Evolutionary conservation across 2,113 vertebrate species (phyloP).

Genomic region (Micronisus gabar): DNA sequence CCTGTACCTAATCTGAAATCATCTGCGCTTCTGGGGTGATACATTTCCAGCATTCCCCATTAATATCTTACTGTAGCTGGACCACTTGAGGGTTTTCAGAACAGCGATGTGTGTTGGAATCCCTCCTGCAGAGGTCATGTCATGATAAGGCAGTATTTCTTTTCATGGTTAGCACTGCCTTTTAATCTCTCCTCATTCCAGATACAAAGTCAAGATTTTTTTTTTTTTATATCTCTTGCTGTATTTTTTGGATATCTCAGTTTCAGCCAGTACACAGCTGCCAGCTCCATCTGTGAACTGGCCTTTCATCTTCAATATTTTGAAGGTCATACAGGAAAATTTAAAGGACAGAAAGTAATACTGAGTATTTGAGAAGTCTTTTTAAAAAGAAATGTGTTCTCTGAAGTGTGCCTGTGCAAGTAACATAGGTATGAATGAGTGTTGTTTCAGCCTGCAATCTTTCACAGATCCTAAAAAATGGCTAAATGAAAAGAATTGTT

Average conservation of each 20-base stretch:
- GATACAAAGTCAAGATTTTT: neutral
- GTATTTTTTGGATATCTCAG: neutral
- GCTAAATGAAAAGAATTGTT: neutral
- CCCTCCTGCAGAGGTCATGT: neutral
- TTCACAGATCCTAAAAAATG: neutral
- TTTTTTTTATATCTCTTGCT: neutral
- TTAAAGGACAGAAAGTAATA: neutral
- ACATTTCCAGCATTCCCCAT: neutral
- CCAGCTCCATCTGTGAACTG: neutral
- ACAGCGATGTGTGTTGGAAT: neutral
- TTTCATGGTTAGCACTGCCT: neutral
- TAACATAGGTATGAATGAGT: rapidly evolving
- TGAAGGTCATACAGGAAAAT: neutral
- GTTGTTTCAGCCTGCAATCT: neutral
- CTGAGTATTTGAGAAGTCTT: neutral
- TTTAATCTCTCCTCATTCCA: neutral
- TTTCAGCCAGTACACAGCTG: neutral
- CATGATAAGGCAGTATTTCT: neutral
- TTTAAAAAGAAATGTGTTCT: neutral
- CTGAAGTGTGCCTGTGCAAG: neutral
- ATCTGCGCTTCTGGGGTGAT: neutral
- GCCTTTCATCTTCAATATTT: neutral
- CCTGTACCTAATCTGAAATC: neutral
- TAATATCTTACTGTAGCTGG: neutral
- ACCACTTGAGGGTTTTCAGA: neutral